Percentiles rank a stretch among this genome's conserved stretches.
Conservation (phyloP, 2,888 invertebrate genomes). For the Agrilus biguttatus region DNA sequence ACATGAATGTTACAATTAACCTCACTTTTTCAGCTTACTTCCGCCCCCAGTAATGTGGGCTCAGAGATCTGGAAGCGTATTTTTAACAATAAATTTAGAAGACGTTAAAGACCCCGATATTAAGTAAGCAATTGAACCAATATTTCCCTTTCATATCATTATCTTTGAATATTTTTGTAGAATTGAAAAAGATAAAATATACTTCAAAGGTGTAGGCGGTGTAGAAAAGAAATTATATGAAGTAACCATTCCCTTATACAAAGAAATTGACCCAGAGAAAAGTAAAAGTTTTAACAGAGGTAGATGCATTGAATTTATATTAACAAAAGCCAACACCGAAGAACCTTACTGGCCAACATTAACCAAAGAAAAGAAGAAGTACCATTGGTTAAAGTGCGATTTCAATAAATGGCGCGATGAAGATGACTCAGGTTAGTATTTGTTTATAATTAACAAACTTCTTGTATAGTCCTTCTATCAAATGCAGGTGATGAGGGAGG, state of each 20-base stretch:
- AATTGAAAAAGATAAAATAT: constrained; percentile 57
- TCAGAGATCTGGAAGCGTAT: constrained; percentile 69
- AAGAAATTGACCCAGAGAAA: constrained; percentile 69
- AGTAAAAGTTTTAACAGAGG: constrained; percentile 56
- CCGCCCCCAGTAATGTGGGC: constrained; percentile 91
- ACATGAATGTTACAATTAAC: constrained; percentile 9
- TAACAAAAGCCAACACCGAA: constrained; percentile 47
- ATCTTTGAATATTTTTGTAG: constrained; percentile 22
- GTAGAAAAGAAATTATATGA: constrained; percentile 76
- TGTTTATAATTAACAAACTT: background rate
- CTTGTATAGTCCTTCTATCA: background rate
- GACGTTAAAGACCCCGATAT: constrained; percentile 74
- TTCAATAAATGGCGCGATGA: constrained; percentile 98
- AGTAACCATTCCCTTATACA: constrained; percentile 72
- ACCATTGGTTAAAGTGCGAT: constrained; percentile 93
- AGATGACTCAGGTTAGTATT: constrained; percentile 80
- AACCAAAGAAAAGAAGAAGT: constrained; percentile 74
- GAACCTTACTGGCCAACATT: constrained; percentile 81
- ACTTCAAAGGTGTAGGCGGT: constrained; percentile 75
- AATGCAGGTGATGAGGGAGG: no score
- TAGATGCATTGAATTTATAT: constrained; percentile 59
- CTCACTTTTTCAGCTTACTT: constrained; percentile 35
- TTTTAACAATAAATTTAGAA: constrained; percentile 82
- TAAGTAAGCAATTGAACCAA: constrained; percentile 35
- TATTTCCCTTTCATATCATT: background rate